Conservation (phyloP, 2,113 vertebrate genomes). For the Oxyruncus cristatus region DNA sequence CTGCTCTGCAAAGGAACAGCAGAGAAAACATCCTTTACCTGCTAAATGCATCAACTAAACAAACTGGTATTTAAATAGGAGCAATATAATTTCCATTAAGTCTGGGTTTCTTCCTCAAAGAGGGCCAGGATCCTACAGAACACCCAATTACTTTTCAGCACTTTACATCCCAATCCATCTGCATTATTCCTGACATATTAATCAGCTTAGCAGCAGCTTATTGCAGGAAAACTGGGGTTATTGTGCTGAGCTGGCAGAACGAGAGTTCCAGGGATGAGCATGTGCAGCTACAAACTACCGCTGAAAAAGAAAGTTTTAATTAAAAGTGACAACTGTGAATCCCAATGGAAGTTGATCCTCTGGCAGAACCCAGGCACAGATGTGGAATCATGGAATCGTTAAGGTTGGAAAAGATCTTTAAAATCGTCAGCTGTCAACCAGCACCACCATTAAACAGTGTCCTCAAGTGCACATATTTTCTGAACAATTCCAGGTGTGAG, state of each 20-base stretch:
- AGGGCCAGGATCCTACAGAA: not conserved
- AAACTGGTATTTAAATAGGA: not conserved
- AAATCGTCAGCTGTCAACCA: fast-evolving
- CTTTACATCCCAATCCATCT: not conserved
- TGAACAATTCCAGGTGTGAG: fast-evolving
- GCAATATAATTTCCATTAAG: not conserved
- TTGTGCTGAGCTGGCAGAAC: not conserved
- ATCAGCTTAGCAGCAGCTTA: not conserved
- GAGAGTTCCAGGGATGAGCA: not conserved
- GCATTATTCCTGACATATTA: not conserved
- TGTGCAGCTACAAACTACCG: not conserved
- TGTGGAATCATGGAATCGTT: not conserved
- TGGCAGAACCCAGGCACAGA: not conserved
- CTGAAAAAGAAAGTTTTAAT: not conserved
- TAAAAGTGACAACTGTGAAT: not conserved
- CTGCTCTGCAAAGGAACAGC: not conserved
- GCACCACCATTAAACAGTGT: not conserved
- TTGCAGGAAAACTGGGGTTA: fast-evolving
- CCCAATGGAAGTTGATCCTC: not conserved
- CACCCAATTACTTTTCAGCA: not conserved
- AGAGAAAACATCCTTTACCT: not conserved
- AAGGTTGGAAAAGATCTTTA: fast-evolving
- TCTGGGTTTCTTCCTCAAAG: not conserved
- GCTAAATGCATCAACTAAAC: not conserved
- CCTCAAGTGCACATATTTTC: not conserved